A percentile compares a stretch with the other conserved stretches of the same genome.
Conservation (phyloP, 2,113 vertebrate species). For the Sardina pilchardus region DNA sequence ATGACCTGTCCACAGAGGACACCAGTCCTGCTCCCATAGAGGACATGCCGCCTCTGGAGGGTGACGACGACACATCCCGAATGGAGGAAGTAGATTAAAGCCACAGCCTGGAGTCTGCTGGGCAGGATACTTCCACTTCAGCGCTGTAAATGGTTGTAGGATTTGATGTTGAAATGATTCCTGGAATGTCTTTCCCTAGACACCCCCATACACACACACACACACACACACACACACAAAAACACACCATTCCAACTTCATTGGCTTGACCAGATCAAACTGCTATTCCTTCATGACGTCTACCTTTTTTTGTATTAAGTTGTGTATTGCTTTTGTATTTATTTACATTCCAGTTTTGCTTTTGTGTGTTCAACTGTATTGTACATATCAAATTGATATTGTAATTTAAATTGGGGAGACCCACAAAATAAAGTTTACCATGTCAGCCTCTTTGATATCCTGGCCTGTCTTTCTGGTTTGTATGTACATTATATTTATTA, state of each 20-base stretch:
- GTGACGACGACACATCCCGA: slow-evolving; percentile 90
- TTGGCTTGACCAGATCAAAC: not conserved
- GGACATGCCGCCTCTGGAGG: slow-evolving; percentile 94
- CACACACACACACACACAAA: not conserved
- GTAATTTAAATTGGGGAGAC: slow-evolving; percentile 46
- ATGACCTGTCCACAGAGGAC: slow-evolving; percentile 82
- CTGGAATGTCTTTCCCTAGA: slow-evolving; percentile 25
- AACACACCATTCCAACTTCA: not conserved
- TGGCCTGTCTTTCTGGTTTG: not conserved
- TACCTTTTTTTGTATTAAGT: slow-evolving; percentile 54
- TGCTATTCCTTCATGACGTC: slow-evolving; percentile 38
- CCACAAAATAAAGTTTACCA: slow-evolving; percentile 59
- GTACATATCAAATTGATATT: slow-evolving; percentile 56
- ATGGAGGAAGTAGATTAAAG: slow-evolving; percentile 96
- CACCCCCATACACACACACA: not conserved
- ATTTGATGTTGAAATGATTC: slow-evolving; percentile 57
- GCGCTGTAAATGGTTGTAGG: slow-evolving; percentile 35
- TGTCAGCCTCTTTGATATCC: slow-evolving; percentile 31
- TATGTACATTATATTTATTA: too few relatives aligned
- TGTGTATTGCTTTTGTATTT: slow-evolving; percentile 57
- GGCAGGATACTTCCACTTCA: slow-evolving; percentile 22
- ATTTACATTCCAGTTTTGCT: slow-evolving; percentile 57
- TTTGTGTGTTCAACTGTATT: slow-evolving; percentile 47
- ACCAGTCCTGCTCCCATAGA: slow-evolving; percentile 75
- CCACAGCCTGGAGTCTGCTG: not conserved